Evolutionary conservation across 1,140 invertebrate species (phyloP), one percentile per base, ranked within the genome.

Genomic region (Drosophila gunungcola): DNA sequence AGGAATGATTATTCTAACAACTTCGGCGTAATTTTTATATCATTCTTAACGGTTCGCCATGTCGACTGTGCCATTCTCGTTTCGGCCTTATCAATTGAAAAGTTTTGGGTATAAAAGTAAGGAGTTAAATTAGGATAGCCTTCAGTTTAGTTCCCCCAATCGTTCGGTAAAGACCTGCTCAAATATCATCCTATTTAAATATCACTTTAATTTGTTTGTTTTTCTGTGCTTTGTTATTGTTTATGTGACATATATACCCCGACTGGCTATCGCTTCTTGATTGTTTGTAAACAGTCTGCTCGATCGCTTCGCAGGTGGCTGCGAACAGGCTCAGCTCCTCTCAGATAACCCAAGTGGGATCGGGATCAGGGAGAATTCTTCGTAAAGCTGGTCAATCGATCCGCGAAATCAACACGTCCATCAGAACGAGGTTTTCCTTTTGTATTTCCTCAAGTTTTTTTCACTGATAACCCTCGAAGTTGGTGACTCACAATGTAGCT

Each of bases 21-120:
- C 73, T 76, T 76, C 73, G 32, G 49, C 13, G 38, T 75, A 75
- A 75, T 74, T 75, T 75, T 64, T 53, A 75, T 75, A 75, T 75
- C 72, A 52, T 21, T 51, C 52, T 29, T 36, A 65, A 65, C 48
- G 36, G 12, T 12, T 10, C 2, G 7, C 21, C 4, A 6, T 41
- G 13, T 4, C n/a, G 11, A 27, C 36, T 42, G 54, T 43, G 41
- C 39, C 27, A 53, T 57, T 43, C 39, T 25, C 34, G 0, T 38
- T 48, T 53, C 5, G 32, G 43, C 10, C 60, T 75, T 74, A 75
- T 75, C 73, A 53, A 32, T n/a, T 13, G 11, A 3, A 6, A 27
- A 11, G 11, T 56, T 25, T n/a, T 4, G 7, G 16, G 13, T 48
- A 72, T 72, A 72, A 70, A 70, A 72, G 43, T 16, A 11, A 6